A percentile compares a stretch with the other conserved stretches of the same genome.
These are phyloP conservation scores for Hofmannophila pseudospretella DNA, from an alignment of 2,888 invertebrate genomes.

Conservation along the genomic window DNA sequence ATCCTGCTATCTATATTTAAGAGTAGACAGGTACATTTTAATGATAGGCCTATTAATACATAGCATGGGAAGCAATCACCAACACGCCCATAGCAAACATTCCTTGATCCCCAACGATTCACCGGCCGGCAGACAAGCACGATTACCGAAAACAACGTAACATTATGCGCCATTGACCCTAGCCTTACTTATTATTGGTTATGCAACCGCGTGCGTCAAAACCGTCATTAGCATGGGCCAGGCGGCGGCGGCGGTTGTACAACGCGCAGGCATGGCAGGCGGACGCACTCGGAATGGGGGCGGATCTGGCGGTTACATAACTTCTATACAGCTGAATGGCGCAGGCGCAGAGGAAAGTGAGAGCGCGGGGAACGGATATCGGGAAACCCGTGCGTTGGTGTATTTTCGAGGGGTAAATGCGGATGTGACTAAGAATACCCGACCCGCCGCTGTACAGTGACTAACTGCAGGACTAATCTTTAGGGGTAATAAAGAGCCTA, in stretches of 20 bases:
- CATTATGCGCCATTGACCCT: constrained; percentile 45
- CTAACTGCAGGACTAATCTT: too few relatives aligned
- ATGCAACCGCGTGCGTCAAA: constrained; percentile 41
- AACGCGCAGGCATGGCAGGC: constrained; percentile 32
- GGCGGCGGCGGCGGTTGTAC: constrained; percentile 38
- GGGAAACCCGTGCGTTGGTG: constrained; percentile 35
- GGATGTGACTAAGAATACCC: too few relatives aligned
- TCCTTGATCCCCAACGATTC: too few relatives aligned
- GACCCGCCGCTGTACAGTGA: too few relatives aligned
- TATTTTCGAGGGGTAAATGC: too few relatives aligned
- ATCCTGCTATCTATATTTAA: too few relatives aligned
- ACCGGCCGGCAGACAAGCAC: not conserved
- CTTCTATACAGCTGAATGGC: constrained; percentile 22
- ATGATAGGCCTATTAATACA: too few relatives aligned
- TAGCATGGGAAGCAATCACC: too few relatives aligned
- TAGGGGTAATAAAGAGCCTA: too few relatives aligned
- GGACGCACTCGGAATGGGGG: constrained; percentile 45
- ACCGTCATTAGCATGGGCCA: constrained; percentile 42
- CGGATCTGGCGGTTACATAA: constrained; percentile 58
- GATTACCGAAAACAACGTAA: constrained; percentile 1
- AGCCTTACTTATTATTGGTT: constrained; percentile 30
- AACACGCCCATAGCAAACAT: too few relatives aligned
- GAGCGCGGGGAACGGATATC: constrained; percentile 33
- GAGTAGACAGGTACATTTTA: too few relatives aligned
- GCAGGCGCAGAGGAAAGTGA: constrained; percentile 39